Evolutionary conservation across 2,888 invertebrate species (phyloP).

Genomic region (Ophion ventricosus): DNA sequence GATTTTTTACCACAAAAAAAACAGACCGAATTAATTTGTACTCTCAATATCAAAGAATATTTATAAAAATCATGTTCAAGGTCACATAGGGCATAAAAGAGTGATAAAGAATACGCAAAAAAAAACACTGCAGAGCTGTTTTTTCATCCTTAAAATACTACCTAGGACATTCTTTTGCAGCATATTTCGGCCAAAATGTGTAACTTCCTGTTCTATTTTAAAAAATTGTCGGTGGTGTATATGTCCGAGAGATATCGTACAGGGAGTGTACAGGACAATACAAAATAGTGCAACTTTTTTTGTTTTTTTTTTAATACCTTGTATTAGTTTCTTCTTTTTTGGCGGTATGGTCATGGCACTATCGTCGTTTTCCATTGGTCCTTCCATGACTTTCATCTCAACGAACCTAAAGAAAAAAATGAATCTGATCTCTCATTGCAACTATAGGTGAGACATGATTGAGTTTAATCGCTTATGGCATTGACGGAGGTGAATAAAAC

Average conservation of each 20-base stretch:
- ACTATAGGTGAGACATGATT: neutral
- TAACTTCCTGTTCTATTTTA: too few species aligned
- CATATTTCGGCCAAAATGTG: too few species aligned
- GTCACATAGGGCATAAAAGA: too few species aligned
- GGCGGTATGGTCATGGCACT: conserved; percentile 69
- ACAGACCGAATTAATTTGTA: too few species aligned
- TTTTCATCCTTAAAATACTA: too few species aligned
- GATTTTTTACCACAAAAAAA: too few species aligned
- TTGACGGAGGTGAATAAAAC: neutral
- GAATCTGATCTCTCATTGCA: neutral
- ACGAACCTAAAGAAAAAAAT: conserved; percentile 14
- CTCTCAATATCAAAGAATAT: too few species aligned
- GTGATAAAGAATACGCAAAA: too few species aligned
- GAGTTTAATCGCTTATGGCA: neutral
- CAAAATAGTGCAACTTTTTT: neutral
- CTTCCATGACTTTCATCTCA: conserved; percentile 78
- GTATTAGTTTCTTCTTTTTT: conserved; percentile 77
- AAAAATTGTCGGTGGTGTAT: neutral
- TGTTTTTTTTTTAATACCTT: conserved; percentile 73
- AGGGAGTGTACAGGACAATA: neutral
- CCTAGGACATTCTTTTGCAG: too few species aligned
- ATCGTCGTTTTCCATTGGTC: conserved; percentile 72
- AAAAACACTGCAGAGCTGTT: too few species aligned
- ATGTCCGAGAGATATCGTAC: neutral
- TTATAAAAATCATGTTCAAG: too few species aligned